Base-by-base conservation (phyloP, 2,888 invertebrate species). In the Drosophila affinis region DNA sequence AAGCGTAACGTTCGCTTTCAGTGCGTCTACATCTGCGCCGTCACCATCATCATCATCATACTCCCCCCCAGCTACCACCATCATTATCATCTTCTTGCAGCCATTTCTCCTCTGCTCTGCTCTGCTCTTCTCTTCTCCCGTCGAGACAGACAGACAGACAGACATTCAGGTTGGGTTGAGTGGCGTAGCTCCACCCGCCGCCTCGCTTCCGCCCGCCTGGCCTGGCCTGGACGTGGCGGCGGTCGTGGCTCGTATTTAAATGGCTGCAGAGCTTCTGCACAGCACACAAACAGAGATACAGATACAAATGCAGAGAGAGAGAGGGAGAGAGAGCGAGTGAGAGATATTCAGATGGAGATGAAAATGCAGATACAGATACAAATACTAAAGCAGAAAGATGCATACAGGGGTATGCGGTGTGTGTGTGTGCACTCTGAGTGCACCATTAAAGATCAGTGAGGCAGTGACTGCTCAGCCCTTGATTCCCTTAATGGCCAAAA, bases 1-100 rank as follows among this genome's bases (percentile, higher is more conserved):
- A 87, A 85, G 90, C 89, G 90, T 77, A 82, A 90, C 90, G 88
- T 77, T 84, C 84, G 89, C 87, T 89, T 90, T 88, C 88, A 86
- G 89, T 86, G 89, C 89, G 85, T 86, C 89, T 76, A 85, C 85
- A 89, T 89, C 89, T 85, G 85, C 85, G 88, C 85, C 83, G 89
- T 85, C 85, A 89, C 88, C 88, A 87, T 77, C 73, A 62, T 71
- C 81, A 78, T 55, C 67, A 65, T 54, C 71, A 9, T 4, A 32
- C 10, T 7, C 10, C 10, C 14, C 14, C 39, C 14, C 14, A 63
- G 21, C 75, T 57, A 7, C 60, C 49, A 24, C 63, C 46, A 18
- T 24, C 24, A 24, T 56, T 65, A 70, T 27, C 64, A 71, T 57
- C 71, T 72, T 14, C 58, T 72, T 62, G 62, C 71, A 70, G 71